Evolutionary conservation across 1,140 invertebrate species (phyloP), one percentile per base, ranked within the genome.

Genomic region (Parapsyche elsis): DNA sequence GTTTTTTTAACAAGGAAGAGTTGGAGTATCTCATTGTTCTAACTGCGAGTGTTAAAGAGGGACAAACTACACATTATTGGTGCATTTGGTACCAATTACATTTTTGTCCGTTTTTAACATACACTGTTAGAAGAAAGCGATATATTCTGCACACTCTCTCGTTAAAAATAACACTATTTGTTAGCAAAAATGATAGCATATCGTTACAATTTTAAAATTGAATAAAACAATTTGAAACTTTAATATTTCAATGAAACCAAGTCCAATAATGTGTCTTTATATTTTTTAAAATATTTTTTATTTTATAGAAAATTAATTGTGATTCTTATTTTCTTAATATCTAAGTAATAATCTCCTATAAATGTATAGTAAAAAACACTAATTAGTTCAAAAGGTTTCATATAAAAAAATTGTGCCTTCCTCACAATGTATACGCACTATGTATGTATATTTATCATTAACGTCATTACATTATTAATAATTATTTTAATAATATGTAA

Each of bases 371-470:
- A 67, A 67, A 67, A 67, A 67, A 67, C 64, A 67, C 64, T 67
- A 26, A 67, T 67, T 67, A 23, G 14, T 67, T 30, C 9, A 24
- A 67, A 67, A 67, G 24, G 64, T 67, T 67, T 67, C 64, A 67
- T 67, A 67, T 67, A 21, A 67, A 67, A 67, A 67, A 67, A 67
- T 67, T 67, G 64, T 67, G 64, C 64, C 64, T 67, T 67, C 24
- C 14, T 23, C 57, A 19, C 16, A 19, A 61, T 61, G 21, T 61
- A 19, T 19, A 19, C 9, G 7, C 16, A 14, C 49, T 53, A 53
- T 2, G 49, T n/a, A n/a, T n/a, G n/a, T n/a, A n/a, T n/a, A n/a
- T 19, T n/a, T n/a, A n/a, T 53, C 16, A 53, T 53, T 53, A 14
- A 14, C 12, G 12, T 53, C 49, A 19, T 53, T 53, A n/a, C n/a